A percentile compares a stretch with the other conserved stretches of the same genome.
Conservation (phyloP, 2,797 vertebrate genomes). For the Peromyscus aztecus region DNA sequence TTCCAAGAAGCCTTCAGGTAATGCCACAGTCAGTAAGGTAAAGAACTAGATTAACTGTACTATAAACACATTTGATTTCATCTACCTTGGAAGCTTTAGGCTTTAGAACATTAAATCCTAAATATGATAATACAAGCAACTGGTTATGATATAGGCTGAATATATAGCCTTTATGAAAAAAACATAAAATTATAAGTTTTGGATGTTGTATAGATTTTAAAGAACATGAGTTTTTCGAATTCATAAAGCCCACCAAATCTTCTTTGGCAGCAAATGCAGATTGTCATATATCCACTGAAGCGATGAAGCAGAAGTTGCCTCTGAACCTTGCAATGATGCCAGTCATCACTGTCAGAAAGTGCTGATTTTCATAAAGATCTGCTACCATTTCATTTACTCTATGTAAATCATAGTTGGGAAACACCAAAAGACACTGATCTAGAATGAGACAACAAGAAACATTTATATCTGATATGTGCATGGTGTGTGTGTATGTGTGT, state of each 20-base stretch:
- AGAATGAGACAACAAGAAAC: neutral
- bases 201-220: neutral
- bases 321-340: neutral
- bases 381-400: neutral
- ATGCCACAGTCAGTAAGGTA: neutral
- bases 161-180: conserved; percentile 26
- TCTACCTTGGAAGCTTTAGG: neutral
- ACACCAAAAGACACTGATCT: neutral
- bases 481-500: neutral
- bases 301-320: neutral
- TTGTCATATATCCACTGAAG: neutral
- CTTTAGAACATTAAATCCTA: conserved; percentile 1
- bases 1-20: neutral
- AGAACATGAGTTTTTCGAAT: neutral
- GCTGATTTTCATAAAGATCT: neutral
- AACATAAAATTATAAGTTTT: neutral
- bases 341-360: neutral
- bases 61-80: neutral
- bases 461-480: neutral
- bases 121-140: neutral
- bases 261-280: neutral
- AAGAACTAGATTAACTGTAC: neutral
- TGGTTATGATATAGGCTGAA: neutral
- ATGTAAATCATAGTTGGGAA: neutral
- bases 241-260: neutral